These are phyloP conservation scores for Microctonus brassicae DNA, from an alignment of 2,888 invertebrate genomes.

Conservation along the genomic window DNA sequence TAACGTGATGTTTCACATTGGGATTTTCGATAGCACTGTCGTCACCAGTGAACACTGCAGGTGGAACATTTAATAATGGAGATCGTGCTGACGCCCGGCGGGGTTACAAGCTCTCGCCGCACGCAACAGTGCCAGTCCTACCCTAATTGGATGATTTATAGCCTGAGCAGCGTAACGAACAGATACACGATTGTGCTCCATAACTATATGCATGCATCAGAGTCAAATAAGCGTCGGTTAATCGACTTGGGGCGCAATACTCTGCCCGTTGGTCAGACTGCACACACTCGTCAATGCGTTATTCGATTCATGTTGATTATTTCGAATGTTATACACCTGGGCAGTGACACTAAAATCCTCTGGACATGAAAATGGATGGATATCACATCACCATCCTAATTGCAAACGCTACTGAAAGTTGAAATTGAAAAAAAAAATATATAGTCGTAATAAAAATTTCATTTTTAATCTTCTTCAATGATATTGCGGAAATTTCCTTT, in stretches of 20 bases:
- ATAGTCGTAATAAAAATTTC: background rate
- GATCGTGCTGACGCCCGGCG: constrained; percentile 25
- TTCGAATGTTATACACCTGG: constrained; percentile 22
- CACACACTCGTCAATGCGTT: background rate
- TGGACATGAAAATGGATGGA: background rate
- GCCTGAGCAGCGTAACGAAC: constrained; percentile 36
- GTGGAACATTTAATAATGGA: constrained; percentile 29
- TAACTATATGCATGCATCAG: constrained; percentile 5
- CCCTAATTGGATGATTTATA: constrained; percentile 51
- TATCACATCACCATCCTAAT: background rate
- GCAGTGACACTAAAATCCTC: background rate
- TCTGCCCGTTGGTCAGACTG: background rate
- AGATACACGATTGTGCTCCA: background rate
- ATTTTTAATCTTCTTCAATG: background rate
- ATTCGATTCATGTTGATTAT: constrained; percentile 24
- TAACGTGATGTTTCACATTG: constrained; percentile 2
- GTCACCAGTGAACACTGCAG: background rate
- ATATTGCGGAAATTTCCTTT: background rate
- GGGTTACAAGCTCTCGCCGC: constrained; percentile 23
- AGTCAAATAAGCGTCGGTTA: constrained; percentile 15
- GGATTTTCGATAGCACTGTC: constrained; percentile 6
- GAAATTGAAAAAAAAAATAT: background rate
- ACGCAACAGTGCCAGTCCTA: constrained; percentile 42
- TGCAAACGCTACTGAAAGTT: background rate
- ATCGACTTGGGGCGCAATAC: constrained; percentile 24